A percentile compares a stretch with the other conserved stretches of the same genome.
Conservation (phyloP, 2,888 invertebrate genomes). For the Rhingia rostrata region DNA sequence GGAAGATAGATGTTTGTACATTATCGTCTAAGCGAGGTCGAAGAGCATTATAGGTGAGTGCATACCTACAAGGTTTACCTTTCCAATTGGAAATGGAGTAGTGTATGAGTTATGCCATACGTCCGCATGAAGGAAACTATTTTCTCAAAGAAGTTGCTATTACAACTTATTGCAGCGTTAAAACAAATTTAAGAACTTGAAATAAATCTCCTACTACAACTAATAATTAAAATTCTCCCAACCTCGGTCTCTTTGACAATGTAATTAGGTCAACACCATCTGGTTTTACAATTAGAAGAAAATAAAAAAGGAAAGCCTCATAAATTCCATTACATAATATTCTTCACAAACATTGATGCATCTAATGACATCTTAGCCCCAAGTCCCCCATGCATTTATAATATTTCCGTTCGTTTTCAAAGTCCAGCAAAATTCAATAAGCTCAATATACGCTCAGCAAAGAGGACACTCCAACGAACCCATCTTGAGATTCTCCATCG, state of each 20-base stretch:
- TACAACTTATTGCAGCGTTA: too few relatives aligned
- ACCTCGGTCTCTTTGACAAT: background rate
- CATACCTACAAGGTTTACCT: too few relatives aligned
- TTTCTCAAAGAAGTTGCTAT: too few relatives aligned
- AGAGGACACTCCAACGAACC: conserved; percentile 5
- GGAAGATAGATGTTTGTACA: background rate
- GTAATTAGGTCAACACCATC: conserved; percentile 15
- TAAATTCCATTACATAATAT: conserved; percentile 9
- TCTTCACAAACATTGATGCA: background rate
- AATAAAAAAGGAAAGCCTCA: background rate
- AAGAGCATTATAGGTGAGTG: too few relatives aligned
- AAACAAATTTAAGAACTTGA: too few relatives aligned
- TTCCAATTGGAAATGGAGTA: too few relatives aligned
- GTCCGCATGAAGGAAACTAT: too few relatives aligned
- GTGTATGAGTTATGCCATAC: too few relatives aligned
- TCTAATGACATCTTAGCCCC: conserved; percentile 25
- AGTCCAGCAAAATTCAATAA: conserved; percentile 44
- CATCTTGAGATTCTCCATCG: conserved; percentile 21
- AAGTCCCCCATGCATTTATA: conserved; percentile 34
- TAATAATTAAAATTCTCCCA: too few relatives aligned
- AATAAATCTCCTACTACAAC: too few relatives aligned
- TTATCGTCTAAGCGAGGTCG: too few relatives aligned
- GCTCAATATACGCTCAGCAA: conserved; percentile 48
- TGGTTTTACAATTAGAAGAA: background rate
- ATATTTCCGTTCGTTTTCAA: conserved; percentile 27